These are phyloP conservation scores for Pterocles gutturalis DNA, from an alignment of 2,113 vertebrate species.

Conservation along the genomic window DNA sequence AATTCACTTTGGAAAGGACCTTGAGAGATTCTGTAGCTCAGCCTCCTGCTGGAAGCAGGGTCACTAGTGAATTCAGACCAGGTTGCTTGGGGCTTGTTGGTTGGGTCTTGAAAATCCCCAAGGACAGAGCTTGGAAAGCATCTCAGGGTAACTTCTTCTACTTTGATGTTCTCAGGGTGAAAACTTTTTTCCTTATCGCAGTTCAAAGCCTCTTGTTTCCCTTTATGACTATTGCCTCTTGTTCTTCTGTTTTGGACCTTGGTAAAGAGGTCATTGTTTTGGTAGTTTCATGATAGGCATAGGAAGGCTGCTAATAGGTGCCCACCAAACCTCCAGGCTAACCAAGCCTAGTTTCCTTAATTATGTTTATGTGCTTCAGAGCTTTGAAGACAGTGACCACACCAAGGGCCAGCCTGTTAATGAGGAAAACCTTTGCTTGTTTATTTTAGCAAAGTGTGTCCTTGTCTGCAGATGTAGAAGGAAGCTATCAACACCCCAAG, in stretches of 20 bases:
- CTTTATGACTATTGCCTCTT: background rate
- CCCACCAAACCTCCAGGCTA: background rate
- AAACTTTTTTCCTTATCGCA: background rate
- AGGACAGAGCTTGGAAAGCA: background rate
- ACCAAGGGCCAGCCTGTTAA: background rate
- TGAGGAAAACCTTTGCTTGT: background rate
- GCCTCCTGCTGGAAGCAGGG: background rate
- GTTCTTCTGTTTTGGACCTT: background rate
- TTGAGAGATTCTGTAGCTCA: background rate
- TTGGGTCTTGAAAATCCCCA: background rate
- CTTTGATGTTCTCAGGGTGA: background rate
- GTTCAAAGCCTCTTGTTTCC: background rate
- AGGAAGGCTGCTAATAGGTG: background rate
- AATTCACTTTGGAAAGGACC: background rate
- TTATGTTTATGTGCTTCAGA: background rate
- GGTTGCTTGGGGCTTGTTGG: background rate
- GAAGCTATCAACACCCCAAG: background rate
- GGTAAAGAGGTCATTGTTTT: background rate
- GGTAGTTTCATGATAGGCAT: background rate
- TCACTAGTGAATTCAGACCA: background rate
- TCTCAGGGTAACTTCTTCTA: background rate
- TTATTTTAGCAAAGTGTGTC: background rate
- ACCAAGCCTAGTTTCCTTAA: background rate
- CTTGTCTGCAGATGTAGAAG: background rate
- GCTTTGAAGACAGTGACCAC: background rate